Evolutionary conservation across 2,888 invertebrate species (phyloP).

Genomic region (Merodon equestris): DNA sequence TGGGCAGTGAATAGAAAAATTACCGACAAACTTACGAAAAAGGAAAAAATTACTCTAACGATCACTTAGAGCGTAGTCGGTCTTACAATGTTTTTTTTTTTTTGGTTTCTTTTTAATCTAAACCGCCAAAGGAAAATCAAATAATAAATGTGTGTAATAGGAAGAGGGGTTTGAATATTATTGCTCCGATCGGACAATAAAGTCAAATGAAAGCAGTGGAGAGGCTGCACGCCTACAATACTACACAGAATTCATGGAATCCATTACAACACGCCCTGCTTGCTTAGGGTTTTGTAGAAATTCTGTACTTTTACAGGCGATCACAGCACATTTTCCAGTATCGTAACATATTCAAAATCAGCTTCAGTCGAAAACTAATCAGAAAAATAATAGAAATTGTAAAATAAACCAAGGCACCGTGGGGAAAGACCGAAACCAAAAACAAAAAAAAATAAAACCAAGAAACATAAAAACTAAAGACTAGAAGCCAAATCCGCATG

Average conservation of each 20-base stretch:
- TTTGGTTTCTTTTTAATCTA: neutral
- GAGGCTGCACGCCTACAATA: too few relatives aligned
- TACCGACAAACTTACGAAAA: constrained; percentile 12
- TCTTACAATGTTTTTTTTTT: constrained; percentile 1
- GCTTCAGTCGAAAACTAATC: constrained; percentile 3
- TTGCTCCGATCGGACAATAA: too few relatives aligned
- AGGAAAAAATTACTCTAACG: constrained; percentile 17
- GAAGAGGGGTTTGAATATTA: too few relatives aligned
- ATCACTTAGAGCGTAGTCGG: constrained; percentile 4
- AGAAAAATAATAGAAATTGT: constrained; percentile 5
- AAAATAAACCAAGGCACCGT: neutral
- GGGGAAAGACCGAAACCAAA: neutral
- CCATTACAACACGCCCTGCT: neutral
- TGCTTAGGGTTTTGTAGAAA: neutral
- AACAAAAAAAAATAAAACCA: neutral
- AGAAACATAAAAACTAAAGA: constrained; percentile 43
- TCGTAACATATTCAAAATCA: too few relatives aligned
- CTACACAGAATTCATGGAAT: too few relatives aligned
- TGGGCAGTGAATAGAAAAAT: constrained; percentile 34
- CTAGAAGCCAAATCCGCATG: constrained; percentile 51
- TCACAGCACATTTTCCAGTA: too few relatives aligned
- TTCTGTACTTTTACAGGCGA: too few relatives aligned
- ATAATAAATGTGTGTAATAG: neutral
- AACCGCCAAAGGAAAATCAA: neutral
- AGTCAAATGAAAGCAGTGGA: too few relatives aligned